Base-by-base conservation (phyloP, 2,797 vertebrate species). In the Gymnoscopelus braueri region DNA sequence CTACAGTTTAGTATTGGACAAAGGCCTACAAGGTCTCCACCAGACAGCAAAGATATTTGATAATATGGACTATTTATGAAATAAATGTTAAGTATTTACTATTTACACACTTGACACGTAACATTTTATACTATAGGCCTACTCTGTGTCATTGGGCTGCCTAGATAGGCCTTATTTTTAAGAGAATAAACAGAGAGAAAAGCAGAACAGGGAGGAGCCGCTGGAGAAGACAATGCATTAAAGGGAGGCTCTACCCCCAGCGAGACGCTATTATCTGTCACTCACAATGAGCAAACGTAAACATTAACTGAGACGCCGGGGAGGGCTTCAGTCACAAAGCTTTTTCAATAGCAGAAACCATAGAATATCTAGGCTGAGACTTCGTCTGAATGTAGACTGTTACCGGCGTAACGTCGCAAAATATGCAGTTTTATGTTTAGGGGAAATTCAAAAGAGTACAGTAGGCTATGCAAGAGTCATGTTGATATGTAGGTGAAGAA, bases 221-320 rank as follows among this genome's bases (percentile, higher is more conserved):
- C 70, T 44, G 39, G 77, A 35, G 47, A 63, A 89, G 84, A 90
- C 85, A 91, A 87, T 89, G 84, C 79, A 82, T 88, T 87, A 83
- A 87, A 87, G 85, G 77, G 75, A 83, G 74, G 57, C 80, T 79
- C 79, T 88, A 78, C 81, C 85, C 87, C 87, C 78, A 76, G 79
- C 72, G 81, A 44, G 39, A 44, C 63, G 82, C 73, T 83, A 89
- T 85, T 87, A 84, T 90, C 86, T 89, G 86, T 88, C 86, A 83
- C 75, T 91, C 86, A 90, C 81, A 71, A 73, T 69, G 67, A 13
- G 75, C 39, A 77, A 88, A 88, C 74, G 75, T 86, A 89, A 89
- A 88, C 88, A 86, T 83, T 81, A 84, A 75, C 61, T 79, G 69
- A 69, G 60, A 72, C 60, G 76, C 74, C 6, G 13, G 32, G 13